phyloP scores from a whole-genome alignment of 2,113 vertebrate genomes.

The Nymphicus hollandicus region DNA sequence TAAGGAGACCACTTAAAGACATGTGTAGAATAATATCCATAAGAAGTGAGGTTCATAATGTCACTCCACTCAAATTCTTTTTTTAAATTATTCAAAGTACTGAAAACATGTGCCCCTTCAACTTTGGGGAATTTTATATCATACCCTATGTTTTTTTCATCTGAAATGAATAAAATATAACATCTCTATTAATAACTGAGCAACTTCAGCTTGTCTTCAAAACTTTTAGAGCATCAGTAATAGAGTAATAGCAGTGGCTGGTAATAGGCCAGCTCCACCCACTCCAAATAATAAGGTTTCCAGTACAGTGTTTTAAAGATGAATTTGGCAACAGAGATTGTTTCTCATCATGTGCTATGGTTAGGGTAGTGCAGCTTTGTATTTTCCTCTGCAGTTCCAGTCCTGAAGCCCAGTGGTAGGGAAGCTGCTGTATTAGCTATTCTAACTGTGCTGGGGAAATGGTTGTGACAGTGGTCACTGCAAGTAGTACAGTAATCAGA shows the following conservation, averaged over 20 bases:
- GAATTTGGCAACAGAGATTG: background rate
- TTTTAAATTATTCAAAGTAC: background rate
- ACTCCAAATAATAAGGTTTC: slow-evolving; percentile 32
- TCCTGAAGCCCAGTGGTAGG: background rate
- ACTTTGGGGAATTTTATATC: background rate
- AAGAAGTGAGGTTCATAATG: background rate
- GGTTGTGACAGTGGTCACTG: slow-evolving; percentile 34
- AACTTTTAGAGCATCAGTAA: slow-evolving; percentile 44
- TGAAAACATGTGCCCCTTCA: background rate
- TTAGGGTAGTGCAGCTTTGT: background rate
- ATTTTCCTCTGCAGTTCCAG: background rate
- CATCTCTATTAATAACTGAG: slow-evolving; percentile 48
- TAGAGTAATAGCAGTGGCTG: background rate
- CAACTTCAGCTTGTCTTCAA: background rate
- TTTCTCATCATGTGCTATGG: background rate
- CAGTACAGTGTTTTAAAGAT: background rate
- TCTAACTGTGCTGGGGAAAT: background rate
- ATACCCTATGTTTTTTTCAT: slow-evolving; percentile 3
- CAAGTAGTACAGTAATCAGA: background rate
- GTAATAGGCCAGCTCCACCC: slow-evolving; percentile 15
- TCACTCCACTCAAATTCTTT: background rate
- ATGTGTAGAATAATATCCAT: background rate
- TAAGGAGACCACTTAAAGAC: background rate
- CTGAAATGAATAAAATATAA: slow-evolving; percentile 42
- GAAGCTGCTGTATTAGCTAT: background rate